These are phyloP conservation scores for Coremacera marginata DNA, from an alignment of 2,888 invertebrate genomes.

Conservation along the genomic window DNA sequence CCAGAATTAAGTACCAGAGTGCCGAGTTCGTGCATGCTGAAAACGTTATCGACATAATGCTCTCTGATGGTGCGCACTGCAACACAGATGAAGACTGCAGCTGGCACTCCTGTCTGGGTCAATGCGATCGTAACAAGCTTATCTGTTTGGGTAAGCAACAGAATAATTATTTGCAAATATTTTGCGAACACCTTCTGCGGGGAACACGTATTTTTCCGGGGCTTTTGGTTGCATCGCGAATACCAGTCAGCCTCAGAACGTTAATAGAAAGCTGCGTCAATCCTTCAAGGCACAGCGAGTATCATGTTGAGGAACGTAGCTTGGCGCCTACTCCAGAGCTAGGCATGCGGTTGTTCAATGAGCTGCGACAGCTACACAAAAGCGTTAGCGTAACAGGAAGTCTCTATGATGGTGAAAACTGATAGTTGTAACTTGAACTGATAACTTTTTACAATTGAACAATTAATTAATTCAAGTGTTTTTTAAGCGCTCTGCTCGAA, in stretches of 20 bases:
- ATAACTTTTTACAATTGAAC: neutral
- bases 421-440: neutral
- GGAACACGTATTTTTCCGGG: conserved; percentile 63
- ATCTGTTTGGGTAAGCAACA: conserved; percentile 63
- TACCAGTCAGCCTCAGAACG: conserved; percentile 57
- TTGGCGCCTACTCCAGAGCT: conserved; percentile 63
- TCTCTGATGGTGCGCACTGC: conserved; percentile 62
- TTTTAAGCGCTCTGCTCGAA: neutral
- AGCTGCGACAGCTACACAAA: conserved; percentile 63
- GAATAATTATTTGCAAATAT: conserved; percentile 67
- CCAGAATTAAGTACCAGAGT: conserved; percentile 64
- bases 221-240: conserved; percentile 59
- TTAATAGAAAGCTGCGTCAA: conserved; percentile 62
- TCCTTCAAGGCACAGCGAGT: conserved; percentile 56
- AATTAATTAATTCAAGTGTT: neutral
- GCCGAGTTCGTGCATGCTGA: conserved; percentile 63
- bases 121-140: conserved; percentile 59
- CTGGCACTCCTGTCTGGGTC: conserved; percentile 61
- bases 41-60: conserved; percentile 62
- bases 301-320: conserved; percentile 57
- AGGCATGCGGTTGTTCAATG: conserved; percentile 62
- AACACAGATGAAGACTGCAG: conserved; percentile 59
- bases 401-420: neutral
- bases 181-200: conserved; percentile 62
- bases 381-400: conserved; percentile 33